Conservation (phyloP, 2,888 invertebrate genomes). For the Leucoma salicis region DNA sequence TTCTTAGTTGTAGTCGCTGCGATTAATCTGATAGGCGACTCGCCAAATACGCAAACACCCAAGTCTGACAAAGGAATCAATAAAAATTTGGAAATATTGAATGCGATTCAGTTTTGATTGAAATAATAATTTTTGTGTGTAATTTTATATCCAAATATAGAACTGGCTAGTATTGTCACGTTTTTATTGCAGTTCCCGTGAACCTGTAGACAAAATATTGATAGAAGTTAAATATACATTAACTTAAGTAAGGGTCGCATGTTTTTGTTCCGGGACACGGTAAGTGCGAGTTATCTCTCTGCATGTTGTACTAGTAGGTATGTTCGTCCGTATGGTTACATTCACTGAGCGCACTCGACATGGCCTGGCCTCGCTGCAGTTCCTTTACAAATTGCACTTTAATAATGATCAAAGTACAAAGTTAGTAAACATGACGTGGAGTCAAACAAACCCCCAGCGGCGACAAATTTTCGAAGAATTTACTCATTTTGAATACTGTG, state of each 20-base stretch:
- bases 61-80: too few relatives aligned
- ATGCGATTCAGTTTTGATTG: not conserved
- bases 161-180: not conserved
- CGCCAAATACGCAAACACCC: too few relatives aligned
- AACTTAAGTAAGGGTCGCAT: not conserved
- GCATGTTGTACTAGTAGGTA: not conserved
- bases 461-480: conserved; percentile 54
- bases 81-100: not conserved
- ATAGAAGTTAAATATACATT: not conserved
- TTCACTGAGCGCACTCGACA: conserved; percentile 2
- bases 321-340: not conserved
- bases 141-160: not conserved
- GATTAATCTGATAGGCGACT: too few relatives aligned
- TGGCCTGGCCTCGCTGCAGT: conserved; percentile 12
- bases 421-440: conserved; percentile 21
- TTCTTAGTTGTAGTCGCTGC: not conserved
- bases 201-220: not conserved
- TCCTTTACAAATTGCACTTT: conserved; percentile 34
- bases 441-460: conserved; percentile 24
- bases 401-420: conserved; percentile 53
- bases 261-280: too few relatives aligned
- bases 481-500: conserved; percentile 50
- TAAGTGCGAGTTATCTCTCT: too few relatives aligned
- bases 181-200: not conserved
- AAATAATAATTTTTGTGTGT: not conserved